A percentile compares a stretch with the other conserved stretches of the same genome.
Conservation (phyloP, 2,888 invertebrate species). For the Quadroppia sp. region DNA sequence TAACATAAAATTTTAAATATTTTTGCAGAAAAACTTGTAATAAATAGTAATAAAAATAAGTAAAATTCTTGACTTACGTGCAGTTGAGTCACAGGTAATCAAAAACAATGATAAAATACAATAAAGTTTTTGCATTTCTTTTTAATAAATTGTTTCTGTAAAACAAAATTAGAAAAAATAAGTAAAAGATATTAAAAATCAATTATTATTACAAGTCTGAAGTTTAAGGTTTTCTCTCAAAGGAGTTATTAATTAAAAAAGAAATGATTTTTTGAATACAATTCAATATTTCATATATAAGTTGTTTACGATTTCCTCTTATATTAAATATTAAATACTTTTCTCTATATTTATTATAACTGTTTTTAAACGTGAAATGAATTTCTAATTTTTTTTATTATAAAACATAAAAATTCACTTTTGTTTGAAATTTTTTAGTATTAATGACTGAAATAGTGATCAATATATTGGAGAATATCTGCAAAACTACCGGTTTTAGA, state of each 20-base stretch:
- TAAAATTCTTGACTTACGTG: conserved; percentile 11
- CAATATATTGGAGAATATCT: too few species aligned
- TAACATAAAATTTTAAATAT: not conserved
- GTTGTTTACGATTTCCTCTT: too few species aligned
- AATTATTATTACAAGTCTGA: not conserved
- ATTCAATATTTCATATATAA: too few species aligned
- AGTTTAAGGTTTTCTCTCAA: conserved; percentile 8
- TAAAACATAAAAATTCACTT: too few species aligned
- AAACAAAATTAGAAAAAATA: not conserved
- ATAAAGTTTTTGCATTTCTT: conserved; percentile 24
- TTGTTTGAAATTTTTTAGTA: too few species aligned
- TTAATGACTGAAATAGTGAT: too few species aligned
- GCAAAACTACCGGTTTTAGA: too few species aligned
- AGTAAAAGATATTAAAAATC: not conserved
- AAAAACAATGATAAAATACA: conserved; percentile 5
- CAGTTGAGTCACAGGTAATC: not conserved
- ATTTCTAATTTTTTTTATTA: not conserved
- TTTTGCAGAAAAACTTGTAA: too few species aligned
- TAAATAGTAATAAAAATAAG: not conserved
- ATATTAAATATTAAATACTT: too few species aligned
- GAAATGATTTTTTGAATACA: too few species aligned
- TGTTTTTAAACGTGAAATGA: not conserved
- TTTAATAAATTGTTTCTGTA: not conserved
- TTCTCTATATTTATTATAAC: not conserved
- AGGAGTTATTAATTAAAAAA: not conserved